phyloP scores from a whole-genome alignment of 2,113 vertebrate genomes.

The Leiothrix lutea region DNA sequence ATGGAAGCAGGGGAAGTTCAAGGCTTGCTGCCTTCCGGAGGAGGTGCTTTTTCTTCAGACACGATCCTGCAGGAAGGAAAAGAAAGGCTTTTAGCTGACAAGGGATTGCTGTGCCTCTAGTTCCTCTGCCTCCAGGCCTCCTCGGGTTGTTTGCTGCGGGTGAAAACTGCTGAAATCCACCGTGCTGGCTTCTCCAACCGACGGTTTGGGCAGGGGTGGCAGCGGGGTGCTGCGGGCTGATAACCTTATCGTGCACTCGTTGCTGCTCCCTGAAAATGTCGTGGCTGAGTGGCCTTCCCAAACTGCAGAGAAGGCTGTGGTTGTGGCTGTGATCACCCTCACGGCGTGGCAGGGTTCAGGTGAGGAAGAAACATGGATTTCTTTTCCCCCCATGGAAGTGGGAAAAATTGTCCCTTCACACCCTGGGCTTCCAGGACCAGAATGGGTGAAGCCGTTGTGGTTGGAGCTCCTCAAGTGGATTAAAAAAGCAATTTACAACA shows the following conservation, averaged over 20 bases:
- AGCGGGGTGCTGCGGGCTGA: neutral
- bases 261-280: too few species aligned
- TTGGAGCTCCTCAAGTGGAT: neutral
- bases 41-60: neutral
- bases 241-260: neutral
- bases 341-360: neutral
- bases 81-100: neutral
- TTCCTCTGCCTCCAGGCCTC: neutral
- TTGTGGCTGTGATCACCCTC: too few species aligned
- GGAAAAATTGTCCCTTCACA: neutral
- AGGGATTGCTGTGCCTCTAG: neutral
- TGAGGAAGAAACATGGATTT: neutral
- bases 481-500: neutral
- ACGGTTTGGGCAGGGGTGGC: neutral
- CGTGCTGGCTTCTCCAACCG: too few species aligned
- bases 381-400: fast-evolving
- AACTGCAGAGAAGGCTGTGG: too few species aligned
- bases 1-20: neutral
- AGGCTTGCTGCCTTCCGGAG: too few species aligned
- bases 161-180: too few species aligned
- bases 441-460: neutral
- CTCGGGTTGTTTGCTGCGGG: neutral
- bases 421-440: neutral
- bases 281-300: too few species aligned
- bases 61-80: neutral